Evolutionary conservation across 1,140 invertebrate genomes (phyloP), one percentile per base, ranked within the genome.

Genomic region (Microvelia longipes): DNA sequence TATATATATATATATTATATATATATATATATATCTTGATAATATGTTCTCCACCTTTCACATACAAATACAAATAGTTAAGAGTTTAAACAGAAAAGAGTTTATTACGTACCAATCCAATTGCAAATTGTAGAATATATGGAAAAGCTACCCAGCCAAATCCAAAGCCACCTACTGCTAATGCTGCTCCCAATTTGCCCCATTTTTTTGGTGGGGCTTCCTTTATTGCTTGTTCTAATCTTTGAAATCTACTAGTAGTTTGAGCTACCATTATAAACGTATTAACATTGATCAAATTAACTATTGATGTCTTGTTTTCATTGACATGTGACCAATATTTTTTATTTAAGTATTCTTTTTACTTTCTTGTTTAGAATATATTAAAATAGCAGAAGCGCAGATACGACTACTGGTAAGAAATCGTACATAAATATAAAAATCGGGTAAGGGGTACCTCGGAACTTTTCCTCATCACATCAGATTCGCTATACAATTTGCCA

Each of bases 101-200:
- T 60, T 19, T 60, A 11, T 27, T 27, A 29, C 1, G 30, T 11
- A 74, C 73, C 69, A 67, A 66, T 1, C 24, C 63, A 1, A 74
- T 61, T 11, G 70, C 71, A 28, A 71, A 69, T 29, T 67, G 61
- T n/a, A 74, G 71, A 19, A 71, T 70, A 66, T 72, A 72, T 1
- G 73, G 73, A 35, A 74, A 74, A 28, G 64, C 70, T 1, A 74
- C 27, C 73, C 73, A 74, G 24, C 73, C 73, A 27, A 71, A 71
- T 19, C 67, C 70, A n/a, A 74, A 27, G 1, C 73, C 73, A 29
- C 71, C 73, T 2, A 71, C 29, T 28, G 70, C 62, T 24, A 72
- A 28, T 1, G 30, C 71, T 19, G 65, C 67, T 66, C 73, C 73
- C 19, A 72, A 25, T 68, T 73, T 73, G 2, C 68, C 71, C 35